Evolutionary conservation across 2,113 vertebrate genomes (phyloP).

Genomic region (Sigmodon hispidus): DNA sequence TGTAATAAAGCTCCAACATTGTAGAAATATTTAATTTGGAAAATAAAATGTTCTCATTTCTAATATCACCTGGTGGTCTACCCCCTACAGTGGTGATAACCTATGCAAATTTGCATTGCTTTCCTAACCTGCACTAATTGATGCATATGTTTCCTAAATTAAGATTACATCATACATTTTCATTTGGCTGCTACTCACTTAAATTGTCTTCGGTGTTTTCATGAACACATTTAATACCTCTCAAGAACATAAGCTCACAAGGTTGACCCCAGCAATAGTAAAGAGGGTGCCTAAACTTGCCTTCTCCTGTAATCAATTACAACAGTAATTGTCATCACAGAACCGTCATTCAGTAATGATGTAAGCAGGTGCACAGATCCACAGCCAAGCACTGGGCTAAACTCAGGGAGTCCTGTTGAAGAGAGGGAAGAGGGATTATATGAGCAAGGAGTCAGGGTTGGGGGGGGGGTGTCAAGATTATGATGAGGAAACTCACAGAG

Average conservation of each 20-base stretch:
- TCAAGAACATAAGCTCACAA: background rate
- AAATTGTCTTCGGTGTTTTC: background rate
- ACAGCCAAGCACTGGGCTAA: too few species aligned
- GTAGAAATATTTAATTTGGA: background rate
- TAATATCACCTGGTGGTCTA: background rate
- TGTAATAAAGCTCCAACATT: background rate
- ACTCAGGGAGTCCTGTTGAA: too few species aligned
- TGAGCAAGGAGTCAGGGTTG: too few species aligned
- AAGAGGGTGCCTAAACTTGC: too few species aligned
- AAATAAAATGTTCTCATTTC: background rate
- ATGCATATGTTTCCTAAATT: background rate
- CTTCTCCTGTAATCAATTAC: too few species aligned
- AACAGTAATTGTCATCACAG: too few species aligned
- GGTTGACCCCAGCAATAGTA: too few species aligned
- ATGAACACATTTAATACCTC: background rate
- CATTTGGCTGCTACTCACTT: background rate
- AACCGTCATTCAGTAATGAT: too few species aligned
- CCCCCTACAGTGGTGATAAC: background rate
- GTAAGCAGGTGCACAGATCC: too few species aligned
- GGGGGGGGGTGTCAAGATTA: too few species aligned
- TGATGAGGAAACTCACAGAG: too few species aligned
- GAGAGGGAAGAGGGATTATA: too few species aligned
- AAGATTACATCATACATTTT: background rate
- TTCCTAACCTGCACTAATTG: constrained; percentile 4
- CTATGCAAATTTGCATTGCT: background rate